phyloP scores from a whole-genome alignment of 2,797 vertebrate genomes.

The Helicolenus hilgendorfi region DNA sequence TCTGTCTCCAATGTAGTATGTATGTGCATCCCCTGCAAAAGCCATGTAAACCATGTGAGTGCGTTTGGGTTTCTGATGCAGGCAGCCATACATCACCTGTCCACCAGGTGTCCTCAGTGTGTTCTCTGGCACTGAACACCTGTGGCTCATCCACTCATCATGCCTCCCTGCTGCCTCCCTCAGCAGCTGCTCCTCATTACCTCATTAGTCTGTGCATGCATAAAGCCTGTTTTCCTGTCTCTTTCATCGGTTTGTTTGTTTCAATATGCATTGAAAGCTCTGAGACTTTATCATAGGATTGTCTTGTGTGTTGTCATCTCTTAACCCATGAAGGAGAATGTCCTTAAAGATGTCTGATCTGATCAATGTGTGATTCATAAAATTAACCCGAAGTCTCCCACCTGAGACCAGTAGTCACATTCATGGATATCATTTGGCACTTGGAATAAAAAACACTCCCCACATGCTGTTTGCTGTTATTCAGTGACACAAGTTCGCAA shows the following conservation, averaged over 20 bases:
- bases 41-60: not conserved
- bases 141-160: slow-evolving; percentile 5
- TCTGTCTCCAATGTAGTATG: not conserved
- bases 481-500: too few relatives aligned
- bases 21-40: not conserved
- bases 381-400: not conserved
- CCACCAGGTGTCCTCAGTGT: slow-evolving; percentile 5
- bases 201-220: slow-evolving; percentile 3
- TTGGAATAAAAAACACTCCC: not conserved
- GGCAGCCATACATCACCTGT: not conserved
- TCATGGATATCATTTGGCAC: not conserved
- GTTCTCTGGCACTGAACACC: not conserved
- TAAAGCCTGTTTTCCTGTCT: not conserved
- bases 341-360: not conserved
- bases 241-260: not conserved
- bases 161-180: not conserved
- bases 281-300: not conserved
- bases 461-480: not conserved
- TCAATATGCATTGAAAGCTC: not conserved
- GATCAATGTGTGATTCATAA: not conserved
- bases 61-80: not conserved
- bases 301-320: not conserved
- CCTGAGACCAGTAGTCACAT: not conserved
- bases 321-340: not conserved
- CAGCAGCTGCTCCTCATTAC: slow-evolving; percentile 27